Evolutionary conservation across 2,113 vertebrate genomes (phyloP), one percentile per base, ranked within the genome.

Genomic region (Grantiella picta): DNA sequence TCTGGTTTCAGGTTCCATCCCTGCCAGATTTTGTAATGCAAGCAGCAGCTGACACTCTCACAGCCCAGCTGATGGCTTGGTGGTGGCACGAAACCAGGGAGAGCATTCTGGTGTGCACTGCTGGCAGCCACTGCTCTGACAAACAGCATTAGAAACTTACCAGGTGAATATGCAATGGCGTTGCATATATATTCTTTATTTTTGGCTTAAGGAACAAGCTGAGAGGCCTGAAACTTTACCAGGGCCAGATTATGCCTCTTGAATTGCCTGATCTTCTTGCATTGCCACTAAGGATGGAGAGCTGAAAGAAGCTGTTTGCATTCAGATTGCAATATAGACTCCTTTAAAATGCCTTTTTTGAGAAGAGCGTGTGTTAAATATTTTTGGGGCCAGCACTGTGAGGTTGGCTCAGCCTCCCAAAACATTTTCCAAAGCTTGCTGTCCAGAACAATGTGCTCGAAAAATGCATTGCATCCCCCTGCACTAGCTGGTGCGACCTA

Each of bases 1-100:
- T 97, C 95, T 86, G 54, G 24, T 97, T 97, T 96, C 97, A 97
- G 45, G 94, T 96, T 96, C 89, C 91, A 91, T 90, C 89, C 82
- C 79, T 94, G 91, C 65, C 45, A 93, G 85, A 85, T 91, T 96
- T 94, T 94, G 96, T 97, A 97, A 97, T 65, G 81, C 19, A 72
- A 97, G 95, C 44, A 83, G 92, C 92, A 96, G 96, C 95, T 96
- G 97, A 94, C 78, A 68, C 8, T 40, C 69, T 38, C 61, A 35
- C 4, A 3, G 75, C 56, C 60, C 38, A 35, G 89, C 19, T 7
- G 15, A 29, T 63, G 91, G 72, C 82, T 90, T 15, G 9, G 77
- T 68, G 60, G 61, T 16, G 17, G 82, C 82, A 71, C 11, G 0
- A 15, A 50, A 35, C 17, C 7, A 2, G 57, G 38, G 59, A 85